Conservation (phyloP, 2,888 invertebrate genomes). For the Tenthredo distinguenda region DNA sequence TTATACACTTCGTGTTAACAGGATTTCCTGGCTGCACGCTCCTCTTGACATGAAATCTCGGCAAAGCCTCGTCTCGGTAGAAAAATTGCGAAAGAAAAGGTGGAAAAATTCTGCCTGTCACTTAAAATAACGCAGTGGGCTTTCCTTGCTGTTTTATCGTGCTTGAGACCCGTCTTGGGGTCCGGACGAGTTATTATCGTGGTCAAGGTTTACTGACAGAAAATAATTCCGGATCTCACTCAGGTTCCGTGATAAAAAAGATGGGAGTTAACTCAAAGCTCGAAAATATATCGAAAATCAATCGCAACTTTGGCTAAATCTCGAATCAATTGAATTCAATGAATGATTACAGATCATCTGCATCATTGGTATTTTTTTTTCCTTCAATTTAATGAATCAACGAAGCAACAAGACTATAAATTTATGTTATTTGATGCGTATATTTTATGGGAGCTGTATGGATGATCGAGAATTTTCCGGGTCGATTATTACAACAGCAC, state of each 20-base stretch:
- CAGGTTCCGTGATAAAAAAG: not conserved
- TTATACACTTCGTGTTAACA: not conserved
- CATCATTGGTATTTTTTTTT: not conserved
- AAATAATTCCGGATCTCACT: not conserved
- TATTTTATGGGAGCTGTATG: constrained; percentile 1
- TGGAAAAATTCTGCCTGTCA: constrained; percentile 4
- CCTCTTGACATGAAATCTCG: not conserved
- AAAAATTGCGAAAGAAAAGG: not conserved
- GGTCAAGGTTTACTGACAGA: not conserved
- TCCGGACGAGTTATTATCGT: not conserved
- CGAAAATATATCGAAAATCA: not conserved
- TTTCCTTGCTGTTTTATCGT: constrained; percentile 13
- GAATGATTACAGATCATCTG: not conserved
- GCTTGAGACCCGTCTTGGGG: not conserved
- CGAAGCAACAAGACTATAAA: not conserved
- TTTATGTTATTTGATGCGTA: constrained; percentile 12
- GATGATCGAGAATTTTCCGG: not conserved
- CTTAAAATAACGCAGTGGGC: constrained; percentile 20
- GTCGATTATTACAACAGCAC: not conserved
- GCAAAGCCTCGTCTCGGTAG: constrained; percentile 13
- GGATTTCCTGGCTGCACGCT: not conserved
- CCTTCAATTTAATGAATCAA: not conserved
- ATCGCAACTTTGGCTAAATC: not conserved
- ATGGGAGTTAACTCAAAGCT: not conserved
- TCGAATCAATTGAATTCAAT: not conserved